These are phyloP conservation scores for Lepeophtheirus salmonis DNA, from an alignment of 1,140 invertebrate genomes.

Conservation along the genomic window DNA sequence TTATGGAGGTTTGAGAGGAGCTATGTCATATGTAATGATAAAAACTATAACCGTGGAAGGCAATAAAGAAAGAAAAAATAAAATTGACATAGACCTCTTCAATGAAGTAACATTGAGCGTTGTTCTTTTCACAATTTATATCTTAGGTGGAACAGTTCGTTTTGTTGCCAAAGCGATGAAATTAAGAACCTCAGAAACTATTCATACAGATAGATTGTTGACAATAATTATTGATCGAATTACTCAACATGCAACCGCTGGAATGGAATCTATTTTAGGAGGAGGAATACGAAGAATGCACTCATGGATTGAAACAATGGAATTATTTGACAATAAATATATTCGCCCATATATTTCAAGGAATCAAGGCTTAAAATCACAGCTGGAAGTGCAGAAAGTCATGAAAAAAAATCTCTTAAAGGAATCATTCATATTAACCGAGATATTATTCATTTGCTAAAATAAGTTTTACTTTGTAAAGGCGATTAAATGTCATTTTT, in stretches of 20 bases:
- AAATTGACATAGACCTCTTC: constrained; percentile 31
- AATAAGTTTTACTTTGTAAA: no score
- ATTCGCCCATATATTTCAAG: background rate
- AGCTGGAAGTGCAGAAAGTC: background rate
- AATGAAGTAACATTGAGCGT: constrained; percentile 33
- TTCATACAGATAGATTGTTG: background rate
- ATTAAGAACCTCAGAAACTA: background rate
- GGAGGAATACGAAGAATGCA: background rate
- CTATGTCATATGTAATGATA: constrained; percentile 34
- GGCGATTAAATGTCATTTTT: no score
- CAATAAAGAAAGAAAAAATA: constrained; percentile 27
- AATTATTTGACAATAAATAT: background rate
- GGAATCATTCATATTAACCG: background rate
- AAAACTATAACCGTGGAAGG: constrained; percentile 26
- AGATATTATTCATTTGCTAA: no score
- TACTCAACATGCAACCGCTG: background rate
- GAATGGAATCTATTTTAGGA: background rate
- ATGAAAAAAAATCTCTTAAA: background rate
- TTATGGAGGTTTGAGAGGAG: constrained; percentile 34
- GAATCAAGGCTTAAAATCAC: background rate
- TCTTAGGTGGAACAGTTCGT: constrained; percentile 27
- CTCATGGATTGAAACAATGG: background rate
- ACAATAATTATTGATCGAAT: background rate
- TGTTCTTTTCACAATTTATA: constrained; percentile 36
- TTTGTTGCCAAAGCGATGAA: background rate